Evolutionary conservation across 2,888 invertebrate genomes (phyloP), one percentile per base, ranked within the genome.

Genomic region (Megalurothrips usitatus): DNA sequence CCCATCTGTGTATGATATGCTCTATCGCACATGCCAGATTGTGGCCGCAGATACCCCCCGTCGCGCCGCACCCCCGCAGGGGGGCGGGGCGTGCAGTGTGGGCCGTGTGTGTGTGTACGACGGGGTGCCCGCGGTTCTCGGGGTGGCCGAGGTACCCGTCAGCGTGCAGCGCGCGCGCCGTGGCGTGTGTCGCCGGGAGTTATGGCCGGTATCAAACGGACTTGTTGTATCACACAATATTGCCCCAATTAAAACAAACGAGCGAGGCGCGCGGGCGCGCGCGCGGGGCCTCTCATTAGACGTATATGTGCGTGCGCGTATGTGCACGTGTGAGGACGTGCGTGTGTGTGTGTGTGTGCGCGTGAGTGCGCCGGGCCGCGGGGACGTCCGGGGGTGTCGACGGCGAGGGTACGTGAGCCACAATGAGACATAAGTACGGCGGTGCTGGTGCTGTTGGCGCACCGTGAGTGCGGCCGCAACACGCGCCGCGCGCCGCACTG

Each of bases 211-310:
- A 75, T 26, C 68, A 75, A 75, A 75, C 68, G 68, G 68, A 75
- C 68, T 75, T 75, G 68, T 75, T 75, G 68, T 75, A 75, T 75
- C 68, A 75, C 68, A 75, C 68, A 75, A 75, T 75, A 75, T 75
- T 75, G 68, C 68, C 68, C 68, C 68, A 75, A 75, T 75, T 75
- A 75, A 75, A 75, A 75, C 68, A 75, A 75, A 75, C 68, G 68
- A 75, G 68, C 68, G 1, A 9, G 26, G n/a, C 34, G 34, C 34
- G 34, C 2, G 34, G 3, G 2, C 34, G 6, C 34, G 34, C 52
- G 52, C 6, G 14, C 52, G 52, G 52, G 17, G 58, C 19, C 58
- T 58, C 58, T 58, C 58, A 58, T 58, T 58, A 58, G 58, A 58
- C 58, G 58, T 43, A 43, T 43, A 43, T 43, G 34, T 43, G 34